Evolutionary conservation across 2,797 vertebrate species (phyloP).

Genomic region (Pterois miles): DNA sequence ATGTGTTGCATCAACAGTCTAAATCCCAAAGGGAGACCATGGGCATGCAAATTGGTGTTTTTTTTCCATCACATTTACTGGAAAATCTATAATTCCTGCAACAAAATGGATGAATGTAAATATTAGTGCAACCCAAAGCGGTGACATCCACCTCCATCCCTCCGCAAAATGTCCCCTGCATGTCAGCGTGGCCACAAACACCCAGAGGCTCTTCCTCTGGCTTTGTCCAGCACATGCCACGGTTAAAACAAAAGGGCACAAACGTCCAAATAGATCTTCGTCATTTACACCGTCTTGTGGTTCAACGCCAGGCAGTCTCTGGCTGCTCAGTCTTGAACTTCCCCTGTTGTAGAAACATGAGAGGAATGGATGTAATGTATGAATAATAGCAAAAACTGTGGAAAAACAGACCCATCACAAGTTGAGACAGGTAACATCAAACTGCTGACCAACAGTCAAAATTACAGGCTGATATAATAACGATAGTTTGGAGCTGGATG

Average conservation of each 20-base stretch:
- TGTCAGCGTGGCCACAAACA: neutral
- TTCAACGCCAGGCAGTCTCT: conserved; percentile 30
- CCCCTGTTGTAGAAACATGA: conserved; percentile 1
- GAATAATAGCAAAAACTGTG: neutral
- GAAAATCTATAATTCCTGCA: conserved; percentile 36
- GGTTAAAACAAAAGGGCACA: conserved; percentile 22
- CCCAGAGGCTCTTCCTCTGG: neutral
- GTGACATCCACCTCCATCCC: conserved; percentile 1
- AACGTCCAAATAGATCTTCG: conserved; percentile 9
- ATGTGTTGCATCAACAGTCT: conserved; percentile 6
- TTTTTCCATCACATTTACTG: conserved; percentile 26
- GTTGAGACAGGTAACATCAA: neutral
- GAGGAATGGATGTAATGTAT: too few species aligned
- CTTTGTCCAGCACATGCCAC: conserved; percentile 24
- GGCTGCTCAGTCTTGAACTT: conserved; percentile 3
- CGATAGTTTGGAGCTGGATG: neutral
- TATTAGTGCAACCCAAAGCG: conserved; percentile 30
- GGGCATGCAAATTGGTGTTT: neutral
- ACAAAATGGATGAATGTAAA: conserved; percentile 44
- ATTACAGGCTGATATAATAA: neutral
- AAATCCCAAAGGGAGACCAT: neutral
- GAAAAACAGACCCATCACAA: neutral
- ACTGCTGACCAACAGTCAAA: neutral
- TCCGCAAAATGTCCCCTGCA: conserved; percentile 10
- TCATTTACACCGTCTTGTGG: conserved; percentile 28